These are phyloP conservation scores for Drosophila simulans DNA, from an alignment of 1,140 invertebrate genomes.

Conservation along the genomic window DNA sequence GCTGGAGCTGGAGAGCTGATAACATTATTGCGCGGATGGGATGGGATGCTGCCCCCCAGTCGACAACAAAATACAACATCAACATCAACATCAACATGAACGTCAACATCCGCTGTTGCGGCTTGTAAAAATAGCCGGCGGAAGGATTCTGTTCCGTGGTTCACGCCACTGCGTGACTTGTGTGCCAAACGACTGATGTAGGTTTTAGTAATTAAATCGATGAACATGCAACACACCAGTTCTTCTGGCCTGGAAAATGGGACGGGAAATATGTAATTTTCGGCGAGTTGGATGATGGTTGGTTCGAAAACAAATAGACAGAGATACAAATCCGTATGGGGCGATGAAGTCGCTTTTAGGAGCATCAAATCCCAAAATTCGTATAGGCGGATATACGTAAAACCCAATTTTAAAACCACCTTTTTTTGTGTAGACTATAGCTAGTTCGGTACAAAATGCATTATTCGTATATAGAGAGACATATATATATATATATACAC, in stretches of 20 bases:
- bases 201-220: conserved; percentile 76
- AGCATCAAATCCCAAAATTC: conserved; percentile 42
- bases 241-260: neutral
- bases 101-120: conserved; percentile 8
- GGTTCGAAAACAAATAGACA: conserved; percentile 17
- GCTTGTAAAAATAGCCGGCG: conserved; percentile 4
- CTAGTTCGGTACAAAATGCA: conserved; percentile 67
- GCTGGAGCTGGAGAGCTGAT: neutral
- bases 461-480: conserved; percentile 40
- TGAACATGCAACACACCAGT: conserved; percentile 41
- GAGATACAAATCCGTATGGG: neutral
- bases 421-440: conserved; percentile 64
- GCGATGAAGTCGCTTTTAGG: conserved; percentile 19
- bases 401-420: conserved; percentile 59
- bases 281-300: conserved; percentile 1
- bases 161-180: conserved; percentile 67
- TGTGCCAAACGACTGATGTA: conserved; percentile 84
- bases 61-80: conserved; percentile 1
- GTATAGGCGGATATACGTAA: conserved; percentile 58
- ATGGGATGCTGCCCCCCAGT: conserved; percentile 1
- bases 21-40: neutral
- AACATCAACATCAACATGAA: neutral
- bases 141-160: conserved; percentile 21
- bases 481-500: conserved; percentile 18
- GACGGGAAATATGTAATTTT: neutral